Evolutionary conservation across 2,113 vertebrate genomes (phyloP).

Genomic region (Myotis lucifugus): DNA sequence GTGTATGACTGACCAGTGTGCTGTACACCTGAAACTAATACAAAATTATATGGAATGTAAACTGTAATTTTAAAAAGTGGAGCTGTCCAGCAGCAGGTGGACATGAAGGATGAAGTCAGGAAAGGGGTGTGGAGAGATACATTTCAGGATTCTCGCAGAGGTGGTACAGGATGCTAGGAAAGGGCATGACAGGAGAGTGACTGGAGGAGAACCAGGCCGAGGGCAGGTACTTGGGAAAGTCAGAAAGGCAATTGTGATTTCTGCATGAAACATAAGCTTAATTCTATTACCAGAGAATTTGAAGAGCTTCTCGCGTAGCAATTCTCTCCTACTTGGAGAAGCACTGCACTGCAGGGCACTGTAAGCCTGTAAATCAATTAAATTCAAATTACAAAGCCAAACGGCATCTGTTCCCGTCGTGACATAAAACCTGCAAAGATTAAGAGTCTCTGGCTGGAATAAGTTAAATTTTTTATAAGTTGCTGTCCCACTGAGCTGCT

Average conservation of each 20-base stretch:
- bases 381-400: slow-evolving; percentile 68
- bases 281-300: slow-evolving; percentile 15
- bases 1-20: neutral
- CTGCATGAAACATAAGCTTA: neutral
- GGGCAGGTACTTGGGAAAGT: neutral
- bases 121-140: neutral
- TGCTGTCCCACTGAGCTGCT: neutral
- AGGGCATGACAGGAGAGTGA: neutral
- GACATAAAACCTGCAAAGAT: slow-evolving; percentile 59
- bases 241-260: neutral
- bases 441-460: slow-evolving; percentile 19
- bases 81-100: neutral
- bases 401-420: slow-evolving; percentile 59
- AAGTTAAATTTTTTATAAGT: slow-evolving; percentile 46
- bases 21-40: neutral
- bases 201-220: neutral
- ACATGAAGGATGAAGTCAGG: neutral
- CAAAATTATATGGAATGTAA: neutral
- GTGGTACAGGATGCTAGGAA: neutral
- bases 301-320: neutral
- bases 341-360: neutral
- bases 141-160: neutral
- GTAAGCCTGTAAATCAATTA: slow-evolving; percentile 65
- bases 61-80: neutral
- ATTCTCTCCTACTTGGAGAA: slow-evolving; percentile 17